Conservation (phyloP, 1,140 invertebrate genomes). For the Nasonia giraulti region DNA sequence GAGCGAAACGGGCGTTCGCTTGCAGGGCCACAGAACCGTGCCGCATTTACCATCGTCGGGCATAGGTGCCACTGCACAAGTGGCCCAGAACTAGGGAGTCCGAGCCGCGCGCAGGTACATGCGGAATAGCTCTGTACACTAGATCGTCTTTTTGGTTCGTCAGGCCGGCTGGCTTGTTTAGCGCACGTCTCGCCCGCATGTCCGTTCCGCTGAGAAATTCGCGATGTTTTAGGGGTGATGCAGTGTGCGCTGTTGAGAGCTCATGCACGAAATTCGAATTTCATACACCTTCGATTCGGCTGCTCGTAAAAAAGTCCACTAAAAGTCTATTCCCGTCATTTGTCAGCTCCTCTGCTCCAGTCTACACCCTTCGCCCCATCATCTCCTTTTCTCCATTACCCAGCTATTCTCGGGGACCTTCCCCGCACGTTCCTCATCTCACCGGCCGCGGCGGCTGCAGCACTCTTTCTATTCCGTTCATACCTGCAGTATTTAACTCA, state of each 20-base stretch:
- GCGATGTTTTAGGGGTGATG: neutral
- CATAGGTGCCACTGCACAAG: neutral
- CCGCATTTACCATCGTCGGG: conserved; percentile 18
- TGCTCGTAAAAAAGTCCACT: conserved; percentile 45
- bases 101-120: neutral
- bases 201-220: neutral
- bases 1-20: conserved; percentile 56
- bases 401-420: conserved; percentile 11
- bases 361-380: conserved; percentile 26
- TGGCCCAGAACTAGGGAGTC: neutral
- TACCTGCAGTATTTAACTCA: conserved; percentile 37
- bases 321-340: conserved; percentile 48
- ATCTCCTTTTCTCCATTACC: conserved; percentile 44
- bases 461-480: neutral
- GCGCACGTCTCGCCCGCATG: neutral
- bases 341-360: neutral
- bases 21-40: conserved; percentile 15
- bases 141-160: neutral
- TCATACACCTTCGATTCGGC: conserved; percentile 12
- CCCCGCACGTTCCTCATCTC: neutral
- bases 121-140: neutral
- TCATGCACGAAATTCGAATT: conserved; percentile 11
- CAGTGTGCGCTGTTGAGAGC: neutral
- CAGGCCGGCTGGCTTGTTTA: neutral
- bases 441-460: neutral